phyloP scores from a whole-genome alignment of 2,888 invertebrate genomes.

The Troides helena region DNA sequence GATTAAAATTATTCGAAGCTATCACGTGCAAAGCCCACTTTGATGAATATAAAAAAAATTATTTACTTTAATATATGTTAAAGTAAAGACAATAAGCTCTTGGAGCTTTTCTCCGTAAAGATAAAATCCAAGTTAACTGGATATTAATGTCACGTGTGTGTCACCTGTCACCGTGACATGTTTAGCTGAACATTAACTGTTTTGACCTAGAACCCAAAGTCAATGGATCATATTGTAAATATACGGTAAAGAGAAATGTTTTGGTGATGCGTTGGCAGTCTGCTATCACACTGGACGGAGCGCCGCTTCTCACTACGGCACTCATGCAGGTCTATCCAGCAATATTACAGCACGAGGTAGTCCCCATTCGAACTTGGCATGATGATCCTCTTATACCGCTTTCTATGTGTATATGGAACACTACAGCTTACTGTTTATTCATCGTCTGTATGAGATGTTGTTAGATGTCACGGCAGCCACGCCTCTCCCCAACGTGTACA shows the following conservation, averaged over 20 bases:
- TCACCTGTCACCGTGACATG: neutral
- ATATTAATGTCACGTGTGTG: too few species aligned
- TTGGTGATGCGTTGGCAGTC: constrained; percentile 49
- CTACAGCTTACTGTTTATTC: neutral
- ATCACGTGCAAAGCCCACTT: neutral
- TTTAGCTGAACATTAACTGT: neutral
- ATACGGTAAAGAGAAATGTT: neutral
- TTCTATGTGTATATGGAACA: constrained; percentile 5
- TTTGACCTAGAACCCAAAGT: neutral
- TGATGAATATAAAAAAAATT: neutral
- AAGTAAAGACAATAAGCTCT: too few species aligned
- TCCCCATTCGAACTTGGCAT: constrained; percentile 8
- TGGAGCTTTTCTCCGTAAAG: too few species aligned
- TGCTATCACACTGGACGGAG: constrained; percentile 60
- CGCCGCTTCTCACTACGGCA: constrained; percentile 59
- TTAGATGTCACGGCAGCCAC: neutral
- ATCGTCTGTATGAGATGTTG: neutral
- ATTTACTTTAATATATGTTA: neutral
- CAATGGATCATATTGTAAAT: neutral
- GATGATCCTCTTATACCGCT: constrained; percentile 6
- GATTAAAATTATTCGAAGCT: neutral
- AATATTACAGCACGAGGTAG: constrained; percentile 63
- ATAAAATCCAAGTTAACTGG: too few species aligned
- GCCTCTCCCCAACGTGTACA: too few species aligned
- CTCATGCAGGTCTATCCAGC: constrained; percentile 64